These are phyloP conservation scores for Crypturellus undulatus DNA, from an alignment of 2,113 vertebrate genomes.

Conservation along the genomic window DNA sequence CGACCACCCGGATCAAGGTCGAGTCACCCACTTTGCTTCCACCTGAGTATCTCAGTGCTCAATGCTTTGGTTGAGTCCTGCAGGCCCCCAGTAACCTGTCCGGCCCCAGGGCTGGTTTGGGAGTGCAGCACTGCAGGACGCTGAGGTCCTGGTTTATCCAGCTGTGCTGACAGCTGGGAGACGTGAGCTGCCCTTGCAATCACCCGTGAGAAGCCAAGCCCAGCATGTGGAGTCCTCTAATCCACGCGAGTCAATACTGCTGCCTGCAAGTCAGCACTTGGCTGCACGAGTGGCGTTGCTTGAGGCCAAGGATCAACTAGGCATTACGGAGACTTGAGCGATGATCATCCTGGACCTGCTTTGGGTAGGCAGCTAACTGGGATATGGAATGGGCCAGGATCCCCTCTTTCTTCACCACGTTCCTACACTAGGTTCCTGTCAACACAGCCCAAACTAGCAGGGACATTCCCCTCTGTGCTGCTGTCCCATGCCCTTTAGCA, in stretches of 20 bases:
- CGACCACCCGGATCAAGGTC: background rate
- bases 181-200: background rate
- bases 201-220: background rate
- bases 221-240: background rate
- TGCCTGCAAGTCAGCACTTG: rapidly evolving
- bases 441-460: background rate
- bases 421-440: background rate
- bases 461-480: background rate
- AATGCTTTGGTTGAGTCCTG: background rate
- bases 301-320: background rate
- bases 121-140: background rate
- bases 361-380: background rate
- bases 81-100: background rate
- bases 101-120: no score
- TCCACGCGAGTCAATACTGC: rapidly evolving
- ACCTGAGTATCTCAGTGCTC: background rate
- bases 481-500: background rate
- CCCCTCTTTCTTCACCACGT: background rate
- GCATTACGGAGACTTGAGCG: background rate
- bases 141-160: background rate
- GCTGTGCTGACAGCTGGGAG: background rate
- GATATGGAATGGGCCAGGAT: background rate
- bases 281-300: background rate
- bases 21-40: background rate
- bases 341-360: background rate